Base-by-base conservation (phyloP, 2,888 invertebrate genomes). In the Hirtodrosophila alboralis region DNA sequence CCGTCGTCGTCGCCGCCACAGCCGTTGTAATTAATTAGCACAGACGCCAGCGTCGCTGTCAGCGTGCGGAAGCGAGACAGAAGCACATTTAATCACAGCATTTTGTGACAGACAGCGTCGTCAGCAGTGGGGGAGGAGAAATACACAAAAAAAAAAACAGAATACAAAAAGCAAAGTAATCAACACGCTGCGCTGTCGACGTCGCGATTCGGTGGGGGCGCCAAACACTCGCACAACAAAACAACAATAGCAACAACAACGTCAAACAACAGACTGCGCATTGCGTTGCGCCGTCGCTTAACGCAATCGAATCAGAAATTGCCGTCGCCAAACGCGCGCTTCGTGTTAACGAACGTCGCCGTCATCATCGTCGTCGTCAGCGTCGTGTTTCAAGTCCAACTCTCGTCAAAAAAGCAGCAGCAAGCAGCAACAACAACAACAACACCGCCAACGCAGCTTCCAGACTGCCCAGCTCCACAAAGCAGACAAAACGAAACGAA, bases 241-340 rank as follows among this genome's bases (percentile, higher is more conserved):
- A 45, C 51, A 60, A 16, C 26, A 56, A 16, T 48, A 45, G 12
- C 26, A 54, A 38, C 40, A 45, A 56, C 43, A 60, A 40, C 37
- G 56, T 34, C 48, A 56, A 36, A 3, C 30, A 51, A 64, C 41
- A 53, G 43, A 61, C 59, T 73, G 86, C 83, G 77, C 83, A 75
- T 49, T 69, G 67, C 77, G 75, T 48, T 75, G 76, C 80, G 81
- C 86, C 78, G 81, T 83, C 81, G 80, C 86, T 68, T 68, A 75
- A 83, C 79, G 80, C 75, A 83, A 75, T 79, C 84, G 84, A 84
- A 80, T 84, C 86, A 84, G 86, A 81, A 79, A 77, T 80, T 77
- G 77, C 86, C 81, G 81, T 86, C 81, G 81, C 86, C 76, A 83
- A 78, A 80, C 66, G 75, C 75, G 71, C 61, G 69, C 84, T 73